A percentile compares a stretch with the other conserved stretches of the same genome.
phyloP scores from a whole-genome alignment of 1,140 invertebrate genomes.

The Pachyrhynchus sulphureomaculatus region DNA sequence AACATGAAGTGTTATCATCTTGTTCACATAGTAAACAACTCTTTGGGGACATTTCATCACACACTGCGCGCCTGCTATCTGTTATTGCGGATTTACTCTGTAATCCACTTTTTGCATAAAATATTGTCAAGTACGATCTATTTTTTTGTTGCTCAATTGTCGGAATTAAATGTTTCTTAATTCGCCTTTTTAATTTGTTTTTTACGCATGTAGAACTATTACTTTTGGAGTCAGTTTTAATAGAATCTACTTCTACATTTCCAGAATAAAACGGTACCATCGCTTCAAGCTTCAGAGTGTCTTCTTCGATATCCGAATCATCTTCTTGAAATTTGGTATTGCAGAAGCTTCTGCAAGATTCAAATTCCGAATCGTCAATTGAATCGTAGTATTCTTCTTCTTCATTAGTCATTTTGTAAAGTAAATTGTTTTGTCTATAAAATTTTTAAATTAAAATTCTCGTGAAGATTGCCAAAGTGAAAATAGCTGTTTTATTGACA shows the following conservation, averaged over 20 bases:
- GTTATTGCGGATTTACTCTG: neutral
- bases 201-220: neutral
- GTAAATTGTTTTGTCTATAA: no score
- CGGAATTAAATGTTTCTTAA: neutral
- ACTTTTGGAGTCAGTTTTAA: slow-evolving; percentile 13
- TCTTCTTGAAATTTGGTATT: slow-evolving; percentile 8
- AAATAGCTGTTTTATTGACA: neutral
- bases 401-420: neutral
- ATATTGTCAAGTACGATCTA: slow-evolving; percentile 37
- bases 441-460: no score
- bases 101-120: slow-evolving; percentile 28
- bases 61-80: slow-evolving; percentile 9
- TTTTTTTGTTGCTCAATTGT: slow-evolving; percentile 8
- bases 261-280: slow-evolving; percentile 24
- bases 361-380: slow-evolving; percentile 16
- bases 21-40: slow-evolving; percentile 2
- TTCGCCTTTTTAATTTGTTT: slow-evolving; percentile 10
- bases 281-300: neutral
- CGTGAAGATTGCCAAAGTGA: neutral
- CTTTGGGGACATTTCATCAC: slow-evolving; percentile 20
- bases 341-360: slow-evolving; percentile 14
- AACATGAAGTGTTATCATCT: slow-evolving; percentile 1
- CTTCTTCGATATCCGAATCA: slow-evolving; percentile 7
- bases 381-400: slow-evolving; percentile 26
- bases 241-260: slow-evolving; percentile 19